Percentiles rank a stretch among this genome's conserved stretches.
Evolutionary conservation across 2,113 vertebrate genomes (phyloP).

Genomic region (Hippocampus barbouri): DNA sequence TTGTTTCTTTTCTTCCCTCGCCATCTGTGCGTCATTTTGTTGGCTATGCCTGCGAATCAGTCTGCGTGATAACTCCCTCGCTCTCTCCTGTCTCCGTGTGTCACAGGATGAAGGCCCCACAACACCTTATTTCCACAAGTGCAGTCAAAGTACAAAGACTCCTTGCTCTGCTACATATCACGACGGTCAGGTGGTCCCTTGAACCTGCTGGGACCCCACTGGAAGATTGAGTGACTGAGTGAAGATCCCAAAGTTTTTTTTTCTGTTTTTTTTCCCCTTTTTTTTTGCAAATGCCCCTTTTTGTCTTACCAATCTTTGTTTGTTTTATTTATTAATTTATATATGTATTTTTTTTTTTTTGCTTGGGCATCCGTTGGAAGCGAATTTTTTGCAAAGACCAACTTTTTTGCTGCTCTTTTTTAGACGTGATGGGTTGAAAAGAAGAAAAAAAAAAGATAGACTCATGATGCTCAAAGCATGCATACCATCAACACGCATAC

Average conservation of each 20-base stretch:
- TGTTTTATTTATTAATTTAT: slow-evolving; percentile 13
- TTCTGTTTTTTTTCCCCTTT: slow-evolving; percentile 16
- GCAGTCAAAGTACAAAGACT: slow-evolving; percentile 81
- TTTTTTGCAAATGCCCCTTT: slow-evolving; percentile 65
- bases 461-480: slow-evolving; percentile 80
- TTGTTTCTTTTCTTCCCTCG: slow-evolving; percentile 10
- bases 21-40: slow-evolving; percentile 69
- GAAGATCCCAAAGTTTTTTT: slow-evolving; percentile 65
- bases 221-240: slow-evolving; percentile 69
- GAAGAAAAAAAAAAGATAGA: slow-evolving; percentile 67
- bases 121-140: slow-evolving; percentile 81
- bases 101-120: slow-evolving; percentile 75
- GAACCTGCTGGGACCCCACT: slow-evolving; percentile 70
- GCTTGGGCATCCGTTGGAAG: slow-evolving; percentile 71
- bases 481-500: slow-evolving; percentile 63
- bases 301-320: slow-evolving; percentile 11
- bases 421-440: slow-evolving; percentile 61
- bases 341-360: slow-evolving; percentile 49
- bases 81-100: slow-evolving; percentile 32
- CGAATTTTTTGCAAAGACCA: slow-evolving; percentile 78
- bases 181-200: slow-evolving; percentile 75
- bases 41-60: slow-evolving; percentile 72
- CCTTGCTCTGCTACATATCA: slow-evolving; percentile 81
- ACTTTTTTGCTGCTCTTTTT: slow-evolving; percentile 81
- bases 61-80: slow-evolving; percentile 63